Percentiles rank a stretch among this genome's conserved stretches.
Conservation (phyloP, 1,140 invertebrate genomes). For the Samia ricini region DNA sequence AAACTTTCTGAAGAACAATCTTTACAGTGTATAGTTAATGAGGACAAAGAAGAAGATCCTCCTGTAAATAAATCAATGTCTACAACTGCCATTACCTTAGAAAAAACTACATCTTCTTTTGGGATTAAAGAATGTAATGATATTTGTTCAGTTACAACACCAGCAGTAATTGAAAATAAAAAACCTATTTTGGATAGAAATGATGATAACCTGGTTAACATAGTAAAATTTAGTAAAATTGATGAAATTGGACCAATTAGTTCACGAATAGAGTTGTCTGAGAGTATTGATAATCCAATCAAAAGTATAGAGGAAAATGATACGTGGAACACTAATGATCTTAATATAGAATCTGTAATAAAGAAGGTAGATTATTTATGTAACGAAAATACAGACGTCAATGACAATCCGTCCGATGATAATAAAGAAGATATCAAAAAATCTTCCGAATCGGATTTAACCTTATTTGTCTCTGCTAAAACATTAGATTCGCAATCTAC, state of each 20-base stretch:
- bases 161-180: neutral
- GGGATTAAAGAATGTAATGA: neutral
- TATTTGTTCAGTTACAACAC: neutral
- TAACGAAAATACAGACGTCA: conserved; percentile 47
- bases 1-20: conserved; percentile 1
- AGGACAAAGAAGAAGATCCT: neutral
- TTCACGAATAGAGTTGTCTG: conserved; percentile 5
- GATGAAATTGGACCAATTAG: conserved; percentile 17
- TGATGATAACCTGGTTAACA: neutral
- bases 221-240: conserved; percentile 13
- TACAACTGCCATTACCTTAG: neutral
- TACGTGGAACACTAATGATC: conserved; percentile 86
- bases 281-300: conserved; percentile 36
- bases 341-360: conserved; percentile 88
- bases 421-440: neutral
- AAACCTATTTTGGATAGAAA: neutral
- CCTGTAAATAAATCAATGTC: neutral
- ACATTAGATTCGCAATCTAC: neutral
- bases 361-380: conserved; percentile 84
- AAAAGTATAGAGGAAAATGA: conserved; percentile 82
- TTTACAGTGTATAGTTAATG: neutral
- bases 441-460: neutral
- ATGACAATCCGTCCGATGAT: conserved; percentile 24
- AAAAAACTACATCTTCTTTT: neutral
- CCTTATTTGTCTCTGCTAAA: neutral